Conservation (phyloP, 1,140 invertebrate genomes). For the Trichomalopsis sarcophagae region DNA sequence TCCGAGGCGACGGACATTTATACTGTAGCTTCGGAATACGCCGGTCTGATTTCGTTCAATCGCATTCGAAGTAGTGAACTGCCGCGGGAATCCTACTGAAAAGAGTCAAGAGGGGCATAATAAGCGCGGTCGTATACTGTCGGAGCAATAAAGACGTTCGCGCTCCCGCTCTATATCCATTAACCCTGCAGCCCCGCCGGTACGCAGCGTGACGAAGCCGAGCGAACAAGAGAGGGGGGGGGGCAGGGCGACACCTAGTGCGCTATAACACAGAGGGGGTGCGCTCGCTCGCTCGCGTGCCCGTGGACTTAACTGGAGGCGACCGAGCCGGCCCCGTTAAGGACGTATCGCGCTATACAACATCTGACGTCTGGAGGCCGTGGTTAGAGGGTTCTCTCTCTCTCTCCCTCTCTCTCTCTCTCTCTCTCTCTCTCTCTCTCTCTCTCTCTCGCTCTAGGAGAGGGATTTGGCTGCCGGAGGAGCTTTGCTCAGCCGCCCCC, state of each 20-base stretch:
- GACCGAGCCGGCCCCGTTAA: conserved; percentile 1
- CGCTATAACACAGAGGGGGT: not conserved
- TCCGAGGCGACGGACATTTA: not conserved
- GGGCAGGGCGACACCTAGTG: not conserved
- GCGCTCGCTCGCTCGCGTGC: not conserved
- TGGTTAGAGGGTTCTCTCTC: conserved; percentile 15
- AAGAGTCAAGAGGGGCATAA: too few species aligned
- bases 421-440: not conserved
- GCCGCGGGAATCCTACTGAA: too few species aligned
- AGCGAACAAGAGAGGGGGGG: not conserved
- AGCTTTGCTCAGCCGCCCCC: conserved; percentile 9
- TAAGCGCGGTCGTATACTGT: not conserved
- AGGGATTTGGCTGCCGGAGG: conserved; percentile 29
- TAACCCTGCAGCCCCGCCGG: not conserved
- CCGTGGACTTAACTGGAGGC: conserved; percentile 33
- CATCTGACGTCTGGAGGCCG: conserved; percentile 21
- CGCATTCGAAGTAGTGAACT: too few species aligned
- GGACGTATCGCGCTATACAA: conserved; percentile 23
- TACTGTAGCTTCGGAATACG: too few species aligned
- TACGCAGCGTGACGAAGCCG: not conserved
- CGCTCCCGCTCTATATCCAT: not conserved
- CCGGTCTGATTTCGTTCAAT: too few species aligned
- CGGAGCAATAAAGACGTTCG: not conserved
- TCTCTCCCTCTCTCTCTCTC: not conserved
- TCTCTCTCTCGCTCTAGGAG: not conserved